phyloP scores from a whole-genome alignment of 2,113 vertebrate species.

The Sitta europaea region DNA sequence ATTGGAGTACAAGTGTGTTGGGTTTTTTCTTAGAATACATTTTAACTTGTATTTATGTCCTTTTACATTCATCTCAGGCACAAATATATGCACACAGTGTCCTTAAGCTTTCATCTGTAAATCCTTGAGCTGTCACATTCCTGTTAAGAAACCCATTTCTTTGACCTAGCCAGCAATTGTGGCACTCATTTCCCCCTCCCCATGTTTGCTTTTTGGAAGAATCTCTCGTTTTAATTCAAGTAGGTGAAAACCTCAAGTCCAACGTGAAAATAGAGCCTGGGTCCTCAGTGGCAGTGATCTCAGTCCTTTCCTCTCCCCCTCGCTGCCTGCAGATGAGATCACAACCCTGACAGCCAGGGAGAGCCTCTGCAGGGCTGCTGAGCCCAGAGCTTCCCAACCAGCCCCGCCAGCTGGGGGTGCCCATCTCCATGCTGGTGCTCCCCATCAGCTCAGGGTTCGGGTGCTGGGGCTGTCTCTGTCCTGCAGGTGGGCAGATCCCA shows the following conservation, averaged over 20 bases:
- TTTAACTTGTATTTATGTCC: slow-evolving; percentile 10
- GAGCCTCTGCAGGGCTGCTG: background rate
- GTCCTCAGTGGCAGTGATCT: background rate
- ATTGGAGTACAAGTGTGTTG: background rate
- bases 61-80: background rate
- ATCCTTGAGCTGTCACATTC: background rate
- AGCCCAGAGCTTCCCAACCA: background rate
- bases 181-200: background rate
- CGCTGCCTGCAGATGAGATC: background rate
- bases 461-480: background rate
- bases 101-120: slow-evolving; percentile 41
- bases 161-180: background rate
- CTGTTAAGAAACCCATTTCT: background rate
- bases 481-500: background rate
- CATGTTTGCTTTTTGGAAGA: background rate
- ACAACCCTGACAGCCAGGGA: background rate
- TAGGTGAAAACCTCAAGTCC: background rate
- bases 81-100: background rate
- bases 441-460: background rate
- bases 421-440: background rate
- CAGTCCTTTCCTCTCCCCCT: background rate
- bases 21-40: background rate
- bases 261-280: background rate
- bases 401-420: background rate
- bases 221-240: background rate